Evolutionary conservation across 2,797 vertebrate genomes (phyloP), one percentile per base, ranked within the genome.

Genomic region (Hephaestus fuliginosus): DNA sequence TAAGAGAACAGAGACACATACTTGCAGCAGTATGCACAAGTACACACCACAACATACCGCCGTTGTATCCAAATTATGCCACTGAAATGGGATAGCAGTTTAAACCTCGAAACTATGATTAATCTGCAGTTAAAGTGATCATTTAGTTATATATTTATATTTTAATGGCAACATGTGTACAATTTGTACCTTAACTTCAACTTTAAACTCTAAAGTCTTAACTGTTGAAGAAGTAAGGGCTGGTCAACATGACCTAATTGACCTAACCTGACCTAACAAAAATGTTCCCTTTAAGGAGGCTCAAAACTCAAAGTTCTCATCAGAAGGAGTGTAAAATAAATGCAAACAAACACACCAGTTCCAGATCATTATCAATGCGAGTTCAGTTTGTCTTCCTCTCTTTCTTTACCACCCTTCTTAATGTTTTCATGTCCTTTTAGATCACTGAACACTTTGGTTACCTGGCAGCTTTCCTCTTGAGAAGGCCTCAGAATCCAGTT

Each of bases 401-500:
- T 49, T 44, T 55, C 12, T 63, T 68, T 56, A n/a, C n/a, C 5
- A 1, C 2, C 17, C 2, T 1, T 62, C 7, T 14, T n/a, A 60
- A 41, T 12, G 60, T 25, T 52, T 64, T 60, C 2, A 65, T 44
- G 11, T 5, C 48, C 20, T 62, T 55, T 76, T 5, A n/a, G 20
- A 52, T 58, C 10, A 15, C 1, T 28, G 30, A 15, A 33, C 10
- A 30, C 28, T 0, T 33, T 17, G 44, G 41, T 78, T 88, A 97
- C 98, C 98, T 94, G 98, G 98, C 67, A 99, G 92, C 57, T 95
- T 96, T 55, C 98, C 98, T 87, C 93, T 96, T 67, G 98, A 96
- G 68, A 99, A 97, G 0, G 94, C 97, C 77, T 98, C 97, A 0
- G 98, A 91, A 86, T 99, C 98, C 90, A 99, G 96, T 76, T 95